Conservation (phyloP, 2,113 vertebrate species). For the Dendropsophus ebraccatus region DNA sequence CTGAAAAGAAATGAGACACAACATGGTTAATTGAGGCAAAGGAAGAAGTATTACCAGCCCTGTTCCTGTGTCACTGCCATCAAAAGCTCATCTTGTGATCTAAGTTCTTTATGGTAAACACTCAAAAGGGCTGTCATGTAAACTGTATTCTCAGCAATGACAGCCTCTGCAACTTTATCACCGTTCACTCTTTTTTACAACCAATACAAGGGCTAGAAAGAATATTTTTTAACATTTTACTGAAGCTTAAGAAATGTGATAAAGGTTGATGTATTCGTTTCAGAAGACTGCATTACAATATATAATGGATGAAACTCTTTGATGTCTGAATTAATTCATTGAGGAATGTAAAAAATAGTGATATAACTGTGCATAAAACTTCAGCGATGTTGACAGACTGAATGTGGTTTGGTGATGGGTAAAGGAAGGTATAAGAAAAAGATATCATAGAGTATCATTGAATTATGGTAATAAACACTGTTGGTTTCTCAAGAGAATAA, state of each 20-base stretch:
- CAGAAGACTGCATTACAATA: constrained; percentile 6
- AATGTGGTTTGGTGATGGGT: not conserved
- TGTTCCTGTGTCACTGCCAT: not conserved
- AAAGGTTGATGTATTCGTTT: constrained; percentile 16
- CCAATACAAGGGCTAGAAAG: not conserved
- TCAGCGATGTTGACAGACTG: not conserved
- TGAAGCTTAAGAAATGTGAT: constrained; percentile 7
- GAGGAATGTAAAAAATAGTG: constrained; percentile 5
- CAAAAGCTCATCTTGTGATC: not conserved
- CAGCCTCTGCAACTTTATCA: not conserved
- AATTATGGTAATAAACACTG: not conserved
- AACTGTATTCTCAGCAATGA: not conserved
- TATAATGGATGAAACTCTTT: constrained; percentile 5
- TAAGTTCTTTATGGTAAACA: not conserved
- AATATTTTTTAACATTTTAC: constrained; percentile 12
- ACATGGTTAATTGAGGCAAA: not conserved
- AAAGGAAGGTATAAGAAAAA: not conserved
- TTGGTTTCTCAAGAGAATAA: not conserved
- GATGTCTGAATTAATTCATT: constrained; percentile 2
- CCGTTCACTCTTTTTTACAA: not conserved
- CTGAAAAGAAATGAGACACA: not conserved
- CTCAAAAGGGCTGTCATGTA: not conserved
- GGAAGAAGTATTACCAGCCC: not conserved
- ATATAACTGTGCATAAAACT: constrained; percentile 7
- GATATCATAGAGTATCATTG: not conserved